Base-by-base conservation (phyloP, 2,888 invertebrate species). In the Callimorpha dominula region DNA sequence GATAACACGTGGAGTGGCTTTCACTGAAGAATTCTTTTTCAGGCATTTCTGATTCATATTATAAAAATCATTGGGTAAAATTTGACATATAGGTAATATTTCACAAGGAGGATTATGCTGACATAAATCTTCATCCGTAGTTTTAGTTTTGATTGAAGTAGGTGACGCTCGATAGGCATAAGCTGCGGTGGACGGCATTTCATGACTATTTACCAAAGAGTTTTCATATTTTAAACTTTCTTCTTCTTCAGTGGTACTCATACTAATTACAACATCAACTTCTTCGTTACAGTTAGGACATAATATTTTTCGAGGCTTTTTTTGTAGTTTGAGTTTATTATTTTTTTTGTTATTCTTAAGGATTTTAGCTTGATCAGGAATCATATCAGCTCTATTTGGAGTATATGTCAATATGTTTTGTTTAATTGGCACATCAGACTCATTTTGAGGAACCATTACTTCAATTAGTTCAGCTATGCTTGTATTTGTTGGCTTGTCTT, bases 281-380 rank as follows among this genome's bases (percentile, higher is more conserved):
- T 86, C 89, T 85, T 92, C 91, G 74, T 88, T 93, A 78, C 95
- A 95, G 50, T 92, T 91, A 6, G 94, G 94, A 77, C 95, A 95
- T 75, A 86, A 78, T 43, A 94, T 72, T 78, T 87, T 87, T 43
- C 85, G 87, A 31, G 79, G n/a, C 79, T 87, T 92, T 78, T 86
- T 92, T 31, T 60, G 76, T 63, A 72, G 70, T 68, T 78, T 86
- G 7, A 60, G 57, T 82, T 86, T 90, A 54, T 54, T 63, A 74
- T 71, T 81, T 75, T 67, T 84, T 62, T 73, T 76, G 42, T 68
- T 75, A 8, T 46, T 43, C 74, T 81, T 86, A 20, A 80, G 82
- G 20, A 66, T 71, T 43, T 74, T 73, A 52, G 43, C 73, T 60
- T 71, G 70, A 68, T 86, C 80, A 17, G 80, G 15, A 43, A 72